Base-by-base conservation (phyloP, 2,113 vertebrate species). In the Psammodynastes pulverulentus region DNA sequence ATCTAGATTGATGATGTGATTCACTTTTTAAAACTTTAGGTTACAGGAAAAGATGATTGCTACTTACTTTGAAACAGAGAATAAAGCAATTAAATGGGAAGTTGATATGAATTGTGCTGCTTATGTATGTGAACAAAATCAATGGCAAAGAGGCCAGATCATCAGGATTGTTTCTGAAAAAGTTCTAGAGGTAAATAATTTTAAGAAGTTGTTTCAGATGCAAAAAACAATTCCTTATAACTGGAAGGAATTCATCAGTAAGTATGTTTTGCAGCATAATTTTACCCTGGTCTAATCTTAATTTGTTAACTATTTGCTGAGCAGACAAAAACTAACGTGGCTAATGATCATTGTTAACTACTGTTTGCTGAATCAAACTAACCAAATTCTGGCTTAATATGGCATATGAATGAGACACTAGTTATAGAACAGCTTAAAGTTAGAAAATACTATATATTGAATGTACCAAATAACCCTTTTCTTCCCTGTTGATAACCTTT, bases 91-190 rank as follows among this genome's bases (percentile, higher is more conserved):
- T 85, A 92, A 95, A 29, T 99, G 99, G 99, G 95, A 98, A 92
- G 95, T 84, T 0, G 93, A 95, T 84, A 99, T 98, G 98, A 95
- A 96, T 90, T 99, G 98, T 94, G 99, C 98, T 94, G 98, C 98
- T 91, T 96, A 97, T 1, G 1, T 98, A 0, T 89, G 15, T 3
- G 96, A 97, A 29, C 94, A 98, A 92, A 96, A 97, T 89, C 96
- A 97, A 58, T 99, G 99, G 99, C 98, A 97, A 86, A 98, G 99
- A 97, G 99, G 98, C 88, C 97, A 94, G 56, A 96, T 99, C 93
- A 96, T 94, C 95, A 97, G 94, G 8, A 94, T 97, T 93, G 92
- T 98, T 24, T 97, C 98, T n/a, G 92, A 96, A 95, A 96, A 95
- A 49, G 92, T 91, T 4, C 98, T 96, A 91, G 98, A 99, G 98